Evolutionary conservation across 2,888 invertebrate species (phyloP), one percentile per base, ranked within the genome.

Genomic region (Xiphydria camelus): DNA sequence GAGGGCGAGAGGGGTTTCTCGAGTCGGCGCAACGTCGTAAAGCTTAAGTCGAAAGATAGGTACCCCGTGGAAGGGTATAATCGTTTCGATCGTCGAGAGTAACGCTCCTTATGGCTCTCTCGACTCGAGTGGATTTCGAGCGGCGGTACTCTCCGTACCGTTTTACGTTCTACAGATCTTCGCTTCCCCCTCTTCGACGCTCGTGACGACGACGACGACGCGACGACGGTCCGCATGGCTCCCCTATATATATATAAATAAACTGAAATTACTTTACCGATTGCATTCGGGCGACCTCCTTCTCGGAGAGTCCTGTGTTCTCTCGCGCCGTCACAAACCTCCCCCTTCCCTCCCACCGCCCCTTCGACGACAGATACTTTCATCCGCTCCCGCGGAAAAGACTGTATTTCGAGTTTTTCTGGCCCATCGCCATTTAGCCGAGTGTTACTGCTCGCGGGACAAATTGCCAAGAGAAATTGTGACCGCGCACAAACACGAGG

Each of bases 191-290:
- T 36, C 31, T 40, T 38, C 36, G 21, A 25, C 22, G 10, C 19
- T 20, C 36, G 22, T 10, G 6, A 15, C 33, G 14, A 31, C 44
- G 41, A 41, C 26, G n/a, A 34, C 40, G 20, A 34, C 26, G 20
- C 23, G 35, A 31, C 39, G 31, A 25, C 17, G 26, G 36, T 49
- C 37, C 45, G 43, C 48, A 53, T 41, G 40, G 47, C 47, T 49
- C 48, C 47, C 52, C 44, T 52, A n/a, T n/a, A n/a, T n/a, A n/a
- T n/a, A n/a, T n/a, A n/a, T n/a, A 52, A 50, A 55, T 55, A 52
- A 55, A 55, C 52, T 48, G 47, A 47, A 55, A 52, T 55, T 49
- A 55, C 49, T 55, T 52, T 48, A 50, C 55, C 52, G 50, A 50
- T 52, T 55, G 52, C 49, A 47, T 55, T 46, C 51, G 32, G 43